Conservation (phyloP, 2,797 vertebrate genomes). For the Sternotherus odoratus region DNA sequence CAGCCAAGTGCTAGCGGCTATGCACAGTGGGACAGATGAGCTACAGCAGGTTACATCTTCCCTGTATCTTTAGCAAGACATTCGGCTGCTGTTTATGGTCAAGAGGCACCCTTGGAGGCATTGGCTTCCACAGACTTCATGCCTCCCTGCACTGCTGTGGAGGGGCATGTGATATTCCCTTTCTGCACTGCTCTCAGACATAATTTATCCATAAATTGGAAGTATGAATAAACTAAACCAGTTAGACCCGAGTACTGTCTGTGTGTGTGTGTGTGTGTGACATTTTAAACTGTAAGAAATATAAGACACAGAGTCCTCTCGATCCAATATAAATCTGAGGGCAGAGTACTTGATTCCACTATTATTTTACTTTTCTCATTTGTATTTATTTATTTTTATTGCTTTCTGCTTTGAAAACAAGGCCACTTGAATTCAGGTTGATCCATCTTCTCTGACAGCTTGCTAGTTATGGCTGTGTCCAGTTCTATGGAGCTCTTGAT, state of each 20-base stretch:
- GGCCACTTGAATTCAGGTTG: slow-evolving; percentile 8
- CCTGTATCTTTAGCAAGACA: neutral
- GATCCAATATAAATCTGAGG: slow-evolving; percentile 9
- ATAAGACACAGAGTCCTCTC: neutral
- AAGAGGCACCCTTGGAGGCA: neutral
- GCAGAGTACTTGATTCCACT: neutral
- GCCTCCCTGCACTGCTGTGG: neutral
- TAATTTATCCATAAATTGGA: neutral
- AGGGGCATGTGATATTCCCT: neutral
- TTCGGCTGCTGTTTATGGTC: neutral
- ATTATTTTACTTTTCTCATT: neutral
- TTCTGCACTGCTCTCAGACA: neutral
- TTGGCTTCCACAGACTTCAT: neutral
- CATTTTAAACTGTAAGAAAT: neutral
- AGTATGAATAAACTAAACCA: neutral
- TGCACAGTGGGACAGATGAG: neutral
- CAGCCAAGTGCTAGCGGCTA: rapidly evolving
- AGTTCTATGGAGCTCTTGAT: slow-evolving; percentile 36
- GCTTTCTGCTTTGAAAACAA: slow-evolving; percentile 41
- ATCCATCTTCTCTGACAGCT: slow-evolving; percentile 39
- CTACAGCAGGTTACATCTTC: neutral
- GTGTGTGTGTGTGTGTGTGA: rapidly evolving
- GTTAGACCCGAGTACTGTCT: neutral
- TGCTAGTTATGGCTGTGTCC: neutral
- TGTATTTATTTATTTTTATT: slow-evolving; percentile 39